These are phyloP conservation scores for Platynereis dumerilii DNA, from an alignment of 2,888 invertebrate species.

Conservation along the genomic window DNA sequence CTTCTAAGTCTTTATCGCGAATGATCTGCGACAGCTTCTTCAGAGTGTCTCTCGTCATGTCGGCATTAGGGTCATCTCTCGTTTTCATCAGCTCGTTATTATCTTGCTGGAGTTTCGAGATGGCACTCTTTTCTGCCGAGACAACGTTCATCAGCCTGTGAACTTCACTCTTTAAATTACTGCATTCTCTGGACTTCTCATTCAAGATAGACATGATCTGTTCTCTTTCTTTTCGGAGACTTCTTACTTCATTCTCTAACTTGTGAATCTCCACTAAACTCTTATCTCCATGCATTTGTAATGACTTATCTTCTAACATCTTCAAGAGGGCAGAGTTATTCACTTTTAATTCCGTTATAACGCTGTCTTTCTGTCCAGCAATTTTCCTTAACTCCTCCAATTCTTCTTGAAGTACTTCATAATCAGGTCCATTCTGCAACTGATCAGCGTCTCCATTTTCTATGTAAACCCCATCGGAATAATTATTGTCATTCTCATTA, in stretches of 20 bases:
- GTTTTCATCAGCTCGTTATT: constrained; percentile 45
- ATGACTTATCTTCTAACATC: constrained; percentile 51
- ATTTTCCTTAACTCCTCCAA: constrained; percentile 45
- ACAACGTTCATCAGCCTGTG: constrained; percentile 61
- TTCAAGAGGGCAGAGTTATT: constrained; percentile 54
- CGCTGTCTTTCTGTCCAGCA: constrained; percentile 51
- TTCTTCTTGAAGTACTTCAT: constrained; percentile 37
- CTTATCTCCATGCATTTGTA: constrained; percentile 42
- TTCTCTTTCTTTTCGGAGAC: constrained; percentile 56
- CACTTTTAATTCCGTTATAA: constrained; percentile 52
- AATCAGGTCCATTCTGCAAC: constrained; percentile 23
- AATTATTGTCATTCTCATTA: no score
- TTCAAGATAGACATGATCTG: constrained; percentile 63
- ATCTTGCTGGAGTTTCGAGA: constrained; percentile 60
- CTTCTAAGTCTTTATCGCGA: constrained; percentile 64
- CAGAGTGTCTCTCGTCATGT: constrained; percentile 63
- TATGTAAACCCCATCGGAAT: constrained; percentile 34
- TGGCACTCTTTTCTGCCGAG: constrained; percentile 58
- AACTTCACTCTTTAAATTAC: constrained; percentile 59
- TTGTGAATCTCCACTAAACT: constrained; percentile 48
- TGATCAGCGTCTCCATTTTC: constrained; percentile 27
- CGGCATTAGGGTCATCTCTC: constrained; percentile 43
- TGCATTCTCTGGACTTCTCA: constrained; percentile 62
- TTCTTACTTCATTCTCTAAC: constrained; percentile 51
- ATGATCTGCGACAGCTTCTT: constrained; percentile 62